Evolutionary conservation across 2,888 invertebrate species (phyloP).

Genomic region (Acleris laterana): DNA sequence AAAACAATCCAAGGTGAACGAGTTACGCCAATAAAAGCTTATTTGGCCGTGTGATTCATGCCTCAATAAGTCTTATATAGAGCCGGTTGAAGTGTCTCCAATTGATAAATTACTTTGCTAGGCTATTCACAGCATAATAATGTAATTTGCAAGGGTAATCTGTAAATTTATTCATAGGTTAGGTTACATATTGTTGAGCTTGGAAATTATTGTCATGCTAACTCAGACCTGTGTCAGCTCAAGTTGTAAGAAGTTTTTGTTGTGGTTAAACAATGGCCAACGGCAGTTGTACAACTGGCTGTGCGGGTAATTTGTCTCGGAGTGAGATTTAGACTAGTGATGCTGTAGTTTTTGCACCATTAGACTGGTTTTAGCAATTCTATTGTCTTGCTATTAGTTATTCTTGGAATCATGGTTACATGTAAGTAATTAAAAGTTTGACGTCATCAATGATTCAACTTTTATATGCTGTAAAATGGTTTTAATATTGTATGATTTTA

Average conservation of each 20-base stretch:
- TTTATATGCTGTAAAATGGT: too few species aligned
- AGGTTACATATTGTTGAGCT: slow-evolving; percentile 11
- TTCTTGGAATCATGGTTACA: neutral
- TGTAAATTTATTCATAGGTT: slow-evolving; percentile 10
- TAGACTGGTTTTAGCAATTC: slow-evolving; percentile 20
- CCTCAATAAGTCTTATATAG: slow-evolving; percentile 10
- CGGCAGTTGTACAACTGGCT: slow-evolving; percentile 3
- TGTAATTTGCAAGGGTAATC: slow-evolving; percentile 10
- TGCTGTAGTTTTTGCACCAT: slow-evolving; percentile 9
- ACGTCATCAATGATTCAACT: slow-evolving; percentile 23
- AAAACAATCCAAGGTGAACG: slow-evolving; percentile 22
- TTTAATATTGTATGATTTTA: too few species aligned
- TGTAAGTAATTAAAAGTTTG: slow-evolving; percentile 5
- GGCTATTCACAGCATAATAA: slow-evolving; percentile 13
- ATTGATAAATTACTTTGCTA: slow-evolving; percentile 13
- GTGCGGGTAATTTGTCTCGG: slow-evolving; percentile 2
- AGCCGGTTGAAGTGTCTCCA: slow-evolving; percentile 1
- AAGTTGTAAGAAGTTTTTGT: slow-evolving; percentile 23
- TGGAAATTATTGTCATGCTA: slow-evolving; percentile 19
- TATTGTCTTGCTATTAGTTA: slow-evolving; percentile 11
- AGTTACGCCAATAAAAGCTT: slow-evolving; percentile 16
- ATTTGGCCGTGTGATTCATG: slow-evolving; percentile 27
- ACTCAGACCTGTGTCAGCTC: neutral
- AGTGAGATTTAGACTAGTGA: neutral
- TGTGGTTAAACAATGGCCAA: slow-evolving; percentile 17